phyloP scores from a whole-genome alignment of 2,888 invertebrate species.

The Blastobasis adustella region DNA sequence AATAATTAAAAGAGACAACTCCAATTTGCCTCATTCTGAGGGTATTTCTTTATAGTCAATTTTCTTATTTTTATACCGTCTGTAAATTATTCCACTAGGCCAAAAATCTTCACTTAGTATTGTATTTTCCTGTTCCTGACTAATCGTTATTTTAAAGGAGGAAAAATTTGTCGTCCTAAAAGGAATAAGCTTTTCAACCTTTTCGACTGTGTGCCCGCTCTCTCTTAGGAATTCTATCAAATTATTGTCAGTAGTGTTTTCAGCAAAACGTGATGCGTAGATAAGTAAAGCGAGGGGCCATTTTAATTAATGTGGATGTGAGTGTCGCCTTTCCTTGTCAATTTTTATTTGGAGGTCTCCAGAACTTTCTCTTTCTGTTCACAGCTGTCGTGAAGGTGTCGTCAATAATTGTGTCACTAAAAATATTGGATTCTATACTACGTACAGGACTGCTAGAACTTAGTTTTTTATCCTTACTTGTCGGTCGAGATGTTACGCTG shows the following conservation, averaged over 20 bases:
- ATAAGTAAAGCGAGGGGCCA: neutral
- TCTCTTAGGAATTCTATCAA: conserved; percentile 1
- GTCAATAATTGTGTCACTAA: neutral
- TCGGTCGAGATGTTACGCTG: neutral
- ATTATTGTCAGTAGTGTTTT: neutral
- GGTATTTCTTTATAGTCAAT: neutral
- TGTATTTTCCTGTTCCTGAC: neutral
- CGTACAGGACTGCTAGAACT: neutral
- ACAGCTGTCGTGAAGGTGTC: neutral
- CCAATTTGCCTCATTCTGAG: neutral
- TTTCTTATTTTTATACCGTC: neutral
- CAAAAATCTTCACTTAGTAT: conserved; percentile 4
- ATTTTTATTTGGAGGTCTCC: neutral
- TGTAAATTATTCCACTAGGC: conserved; percentile 3
- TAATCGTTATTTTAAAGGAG: neutral
- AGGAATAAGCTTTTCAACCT: conserved; percentile 1
- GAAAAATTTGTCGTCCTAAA: neutral
- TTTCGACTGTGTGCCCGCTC: neutral
- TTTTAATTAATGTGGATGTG: neutral
- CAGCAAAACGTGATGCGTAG: neutral
- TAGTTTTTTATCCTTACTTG: too few relatives aligned
- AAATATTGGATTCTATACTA: neutral
- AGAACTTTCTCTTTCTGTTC: neutral
- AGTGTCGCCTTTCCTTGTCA: neutral
- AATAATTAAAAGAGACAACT: conserved; percentile 3